phyloP scores from a whole-genome alignment of 1,140 invertebrate genomes.

The Lethrus apterus region DNA sequence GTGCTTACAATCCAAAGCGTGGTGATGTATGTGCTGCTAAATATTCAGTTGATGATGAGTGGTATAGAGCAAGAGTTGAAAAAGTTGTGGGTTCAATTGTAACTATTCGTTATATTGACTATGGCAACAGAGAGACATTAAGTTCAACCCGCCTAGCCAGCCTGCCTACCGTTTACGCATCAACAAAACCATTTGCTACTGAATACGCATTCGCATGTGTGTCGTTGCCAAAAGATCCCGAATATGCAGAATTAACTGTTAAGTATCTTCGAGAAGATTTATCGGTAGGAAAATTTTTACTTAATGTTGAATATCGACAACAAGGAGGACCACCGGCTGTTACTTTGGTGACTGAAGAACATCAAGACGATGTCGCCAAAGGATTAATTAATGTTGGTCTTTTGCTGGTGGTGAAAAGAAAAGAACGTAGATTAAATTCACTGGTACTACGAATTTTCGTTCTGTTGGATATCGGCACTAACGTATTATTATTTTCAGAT shows the following conservation, averaged over 20 bases:
- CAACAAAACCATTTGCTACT: conserved; percentile 72
- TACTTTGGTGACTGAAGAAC: conserved; percentile 62
- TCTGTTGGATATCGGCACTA: neutral
- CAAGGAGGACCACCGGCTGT: conserved; percentile 57
- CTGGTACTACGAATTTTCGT: conserved; percentile 49
- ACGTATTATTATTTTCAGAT: conserved; percentile 44
- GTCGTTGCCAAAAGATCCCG: conserved; percentile 74
- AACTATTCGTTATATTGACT: conserved; percentile 74
- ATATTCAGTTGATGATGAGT: conserved; percentile 77
- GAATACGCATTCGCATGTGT: conserved; percentile 83
- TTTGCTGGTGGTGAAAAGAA: conserved; percentile 69
- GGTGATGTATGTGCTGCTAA: conserved; percentile 87
- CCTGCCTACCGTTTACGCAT: conserved; percentile 69
- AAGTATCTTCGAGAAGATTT: conserved; percentile 61
- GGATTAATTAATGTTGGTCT: conserved; percentile 79
- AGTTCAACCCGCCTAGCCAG: conserved; percentile 55
- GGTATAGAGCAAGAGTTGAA: conserved; percentile 93
- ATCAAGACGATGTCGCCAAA: conserved; percentile 77
- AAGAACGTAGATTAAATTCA: conserved; percentile 73
- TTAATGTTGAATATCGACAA: conserved; percentile 66
- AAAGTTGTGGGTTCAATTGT: conserved; percentile 60
- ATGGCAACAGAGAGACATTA: conserved; percentile 75
- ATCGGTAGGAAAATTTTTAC: conserved; percentile 53
- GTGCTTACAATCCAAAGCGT: conserved; percentile 77
- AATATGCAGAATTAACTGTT: conserved; percentile 69